Evolutionary conservation across 2,888 invertebrate species (phyloP).

Genomic region (Dione juno): DNA sequence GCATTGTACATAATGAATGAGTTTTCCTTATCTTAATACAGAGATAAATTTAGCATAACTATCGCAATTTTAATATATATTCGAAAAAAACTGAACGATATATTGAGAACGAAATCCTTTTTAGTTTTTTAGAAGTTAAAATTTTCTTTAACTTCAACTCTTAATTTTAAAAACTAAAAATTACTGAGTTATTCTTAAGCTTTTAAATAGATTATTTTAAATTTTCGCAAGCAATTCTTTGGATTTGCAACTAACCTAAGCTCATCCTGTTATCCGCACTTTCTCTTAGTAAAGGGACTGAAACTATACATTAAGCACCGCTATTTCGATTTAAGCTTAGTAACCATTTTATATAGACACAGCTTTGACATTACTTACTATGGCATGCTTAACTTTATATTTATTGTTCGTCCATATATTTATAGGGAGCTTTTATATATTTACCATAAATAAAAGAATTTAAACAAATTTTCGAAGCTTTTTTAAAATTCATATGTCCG

Average conservation of each 20-base stretch:
- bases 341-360: not conserved
- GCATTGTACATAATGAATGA: not conserved
- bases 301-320: constrained; percentile 28
- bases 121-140: not conserved
- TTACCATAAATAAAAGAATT: not conserved
- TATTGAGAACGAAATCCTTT: too few species aligned
- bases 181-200: too few species aligned
- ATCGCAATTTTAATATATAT: too few species aligned
- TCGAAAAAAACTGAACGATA: too few species aligned
- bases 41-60: too few species aligned
- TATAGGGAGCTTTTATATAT: not conserved
- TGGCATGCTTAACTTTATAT: not conserved
- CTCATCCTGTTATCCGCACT: constrained; percentile 46
- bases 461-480: too few species aligned
- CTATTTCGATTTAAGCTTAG: constrained; percentile 17
- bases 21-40: not conserved
- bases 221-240: not conserved
- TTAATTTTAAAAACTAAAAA: not conserved
- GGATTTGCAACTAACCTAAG: constrained; percentile 36
- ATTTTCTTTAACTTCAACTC: not conserved
- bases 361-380: not conserved
- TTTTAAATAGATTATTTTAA: not conserved
- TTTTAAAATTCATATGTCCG: too few species aligned
- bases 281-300: constrained; percentile 46
- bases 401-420: not conserved